Base-by-base conservation (phyloP, 1,140 invertebrate genomes). In the Drosophila obscura region DNA sequence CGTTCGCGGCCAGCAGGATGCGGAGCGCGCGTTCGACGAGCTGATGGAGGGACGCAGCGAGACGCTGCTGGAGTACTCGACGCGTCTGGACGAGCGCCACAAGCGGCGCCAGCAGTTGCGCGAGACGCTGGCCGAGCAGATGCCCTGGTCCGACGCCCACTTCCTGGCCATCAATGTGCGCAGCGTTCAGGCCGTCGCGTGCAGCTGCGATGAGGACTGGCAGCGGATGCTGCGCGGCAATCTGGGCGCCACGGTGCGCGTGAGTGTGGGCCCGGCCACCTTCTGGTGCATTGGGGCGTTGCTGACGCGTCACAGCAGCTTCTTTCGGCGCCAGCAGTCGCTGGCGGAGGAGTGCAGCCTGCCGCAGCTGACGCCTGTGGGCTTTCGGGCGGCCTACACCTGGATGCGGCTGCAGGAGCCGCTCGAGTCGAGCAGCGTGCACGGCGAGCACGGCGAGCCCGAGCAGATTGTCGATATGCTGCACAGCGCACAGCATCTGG, bases 331-430 rank as follows among this genome's bases (percentile, higher is more conserved):
- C 2, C 15, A 41, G 6, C 2, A 9, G 31, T 4, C 16, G 11
- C 1, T n/a, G 35, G 16, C 13, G 35, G 11, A 19, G 39, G 2
- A 2, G 31, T 5, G 8, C 35, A 39, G 35, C 35, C 35, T 39
- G 16, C 28, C 31, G 31, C 13, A 6, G 28, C 19, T 5, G 19
- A 19, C 31, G 31, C 51, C 51, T 31, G 13, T 39, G 1, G 51
- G 51, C 5, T 53, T 53, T n/a, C 28, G 51, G 16, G 51, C 51
- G 5, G 51, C 51, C 11, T 53, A 53, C 9, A 28, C 35, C 6
- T 53, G 51, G 51, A 53, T 53, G 51, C 15, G 51, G 2, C 31
- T 41, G 11, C 15, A 53, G 51, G 16, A 53, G 28, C 51, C 31
- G 2, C 16, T 53, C 9, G 15, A 53, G 4, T 7, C 19, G 1